Evolutionary conservation across 2,888 invertebrate genomes (phyloP).

Genomic region (Drosophila monieri): DNA sequence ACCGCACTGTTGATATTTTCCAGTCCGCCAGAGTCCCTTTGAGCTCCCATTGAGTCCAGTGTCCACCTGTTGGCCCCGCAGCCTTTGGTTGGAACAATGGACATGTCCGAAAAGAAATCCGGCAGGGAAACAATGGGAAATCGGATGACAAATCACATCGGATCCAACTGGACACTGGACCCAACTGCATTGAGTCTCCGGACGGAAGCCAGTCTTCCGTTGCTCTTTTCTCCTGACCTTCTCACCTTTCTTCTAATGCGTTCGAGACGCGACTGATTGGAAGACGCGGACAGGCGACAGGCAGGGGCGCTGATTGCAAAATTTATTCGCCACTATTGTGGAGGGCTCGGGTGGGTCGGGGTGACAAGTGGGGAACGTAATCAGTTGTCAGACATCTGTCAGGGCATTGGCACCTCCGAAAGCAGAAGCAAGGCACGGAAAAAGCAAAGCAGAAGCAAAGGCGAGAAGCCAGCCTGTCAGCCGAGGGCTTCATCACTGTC

Average conservation of each 20-base stretch:
- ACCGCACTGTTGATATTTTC: not conserved
- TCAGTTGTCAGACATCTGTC: slow-evolving; percentile 33
- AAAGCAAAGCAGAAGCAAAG: not conserved
- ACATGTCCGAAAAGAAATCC: no score
- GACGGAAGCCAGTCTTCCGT: not conserved
- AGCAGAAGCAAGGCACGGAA: not conserved
- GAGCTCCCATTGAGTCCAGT: not conserved
- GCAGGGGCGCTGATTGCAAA: slow-evolving; percentile 1
- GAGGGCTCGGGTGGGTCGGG: not conserved
- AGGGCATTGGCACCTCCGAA: slow-evolving; percentile 18
- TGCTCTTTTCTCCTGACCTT: not conserved
- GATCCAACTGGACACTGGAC: not conserved
- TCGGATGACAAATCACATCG: not conserved
- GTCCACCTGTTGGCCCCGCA: slow-evolving; percentile 1
- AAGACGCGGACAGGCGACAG: not conserved
- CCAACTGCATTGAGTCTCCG: no score
- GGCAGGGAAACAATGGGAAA: no score
- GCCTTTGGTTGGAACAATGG: no score
- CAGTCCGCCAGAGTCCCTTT: not conserved
- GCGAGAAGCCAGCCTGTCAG: slow-evolving; percentile 24
- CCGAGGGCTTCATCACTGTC: slow-evolving; percentile 36
- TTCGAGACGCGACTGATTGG: not conserved
- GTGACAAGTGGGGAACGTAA: slow-evolving; percentile 19
- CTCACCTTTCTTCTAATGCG: not conserved
- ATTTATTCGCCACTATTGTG: not conserved